Conservation (phyloP, 2,797 vertebrate genomes). For the Loriculus beryllinus region DNA sequence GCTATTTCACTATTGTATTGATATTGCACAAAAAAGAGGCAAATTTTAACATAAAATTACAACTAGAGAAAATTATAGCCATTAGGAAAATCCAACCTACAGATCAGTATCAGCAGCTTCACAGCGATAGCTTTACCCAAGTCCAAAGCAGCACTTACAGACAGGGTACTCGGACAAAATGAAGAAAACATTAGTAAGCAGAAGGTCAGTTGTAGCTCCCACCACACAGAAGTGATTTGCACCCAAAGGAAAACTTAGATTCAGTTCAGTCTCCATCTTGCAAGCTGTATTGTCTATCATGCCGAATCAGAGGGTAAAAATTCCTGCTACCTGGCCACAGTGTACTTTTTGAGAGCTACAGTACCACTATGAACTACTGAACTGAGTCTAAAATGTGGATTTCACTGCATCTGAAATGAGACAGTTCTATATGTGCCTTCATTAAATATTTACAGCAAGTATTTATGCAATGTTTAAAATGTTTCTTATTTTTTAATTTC, state of each 20-base stretch:
- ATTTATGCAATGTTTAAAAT: background rate
- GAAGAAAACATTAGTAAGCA: background rate
- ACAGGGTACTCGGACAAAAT: background rate
- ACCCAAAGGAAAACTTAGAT: background rate
- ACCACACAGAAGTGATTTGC: background rate
- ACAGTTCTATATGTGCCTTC: background rate
- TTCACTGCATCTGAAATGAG: background rate
- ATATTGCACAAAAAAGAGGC: fast-evolving
- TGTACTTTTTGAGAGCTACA: background rate
- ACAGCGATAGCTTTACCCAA: background rate
- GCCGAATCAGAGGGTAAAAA: background rate
- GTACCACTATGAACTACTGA: background rate
- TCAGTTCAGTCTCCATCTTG: background rate
- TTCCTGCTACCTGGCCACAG: background rate
- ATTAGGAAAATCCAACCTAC: background rate
- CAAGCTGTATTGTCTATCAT: background rate
- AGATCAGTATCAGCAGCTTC: background rate
- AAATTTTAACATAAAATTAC: background rate
- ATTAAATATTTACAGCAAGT: background rate
- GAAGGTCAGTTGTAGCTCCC: background rate
- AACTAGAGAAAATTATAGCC: background rate
- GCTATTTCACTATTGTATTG: background rate
- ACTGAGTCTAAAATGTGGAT: background rate
- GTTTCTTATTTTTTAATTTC: background rate
- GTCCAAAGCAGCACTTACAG: background rate